Evolutionary conservation across 1,140 invertebrate species (phyloP).

Genomic region (Nebria ingens): DNA sequence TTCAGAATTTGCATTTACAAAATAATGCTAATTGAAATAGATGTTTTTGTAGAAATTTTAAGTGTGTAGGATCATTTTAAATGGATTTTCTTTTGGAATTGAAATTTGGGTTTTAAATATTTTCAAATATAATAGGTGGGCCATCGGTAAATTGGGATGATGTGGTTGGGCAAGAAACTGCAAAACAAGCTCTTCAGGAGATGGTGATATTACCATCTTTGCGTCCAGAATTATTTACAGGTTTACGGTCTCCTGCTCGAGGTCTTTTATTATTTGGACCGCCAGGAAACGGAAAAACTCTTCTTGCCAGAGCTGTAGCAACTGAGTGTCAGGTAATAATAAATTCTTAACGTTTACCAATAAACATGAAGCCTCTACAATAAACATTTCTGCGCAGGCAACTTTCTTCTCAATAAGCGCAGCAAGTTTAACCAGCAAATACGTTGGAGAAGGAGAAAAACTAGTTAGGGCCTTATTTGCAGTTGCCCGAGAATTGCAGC

Average conservation of each 20-base stretch:
- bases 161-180: slow-evolving; percentile 81
- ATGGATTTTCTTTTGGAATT: too few relatives aligned
- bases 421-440: slow-evolving; percentile 95
- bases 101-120: background rate
- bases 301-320: slow-evolving; percentile 83
- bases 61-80: too few relatives aligned
- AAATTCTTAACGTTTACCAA: background rate
- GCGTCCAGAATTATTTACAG: slow-evolving; percentile 92
- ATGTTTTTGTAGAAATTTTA: too few relatives aligned
- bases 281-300: slow-evolving; percentile 81
- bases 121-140: slow-evolving; percentile 50
- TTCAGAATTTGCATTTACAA: background rate
- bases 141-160: slow-evolving; percentile 84
- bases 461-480: slow-evolving; percentile 91
- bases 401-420: slow-evolving; percentile 98
- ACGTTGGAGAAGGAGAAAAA: slow-evolving; percentile 97
- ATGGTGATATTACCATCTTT: slow-evolving; percentile 94
- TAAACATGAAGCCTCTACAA: background rate
- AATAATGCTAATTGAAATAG: slow-evolving; percentile 51
- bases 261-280: slow-evolving; percentile 93
- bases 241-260: slow-evolving; percentile 75
- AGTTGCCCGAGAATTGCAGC: slow-evolving; percentile 84
- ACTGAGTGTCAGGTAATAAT: slow-evolving; percentile 67
- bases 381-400: slow-evolving; percentile 38
- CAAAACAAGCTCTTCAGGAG: slow-evolving; percentile 92